These are phyloP conservation scores for Lagocephalus sceleratus DNA, from an alignment of 2,797 vertebrate species.

Conservation along the genomic window DNA sequence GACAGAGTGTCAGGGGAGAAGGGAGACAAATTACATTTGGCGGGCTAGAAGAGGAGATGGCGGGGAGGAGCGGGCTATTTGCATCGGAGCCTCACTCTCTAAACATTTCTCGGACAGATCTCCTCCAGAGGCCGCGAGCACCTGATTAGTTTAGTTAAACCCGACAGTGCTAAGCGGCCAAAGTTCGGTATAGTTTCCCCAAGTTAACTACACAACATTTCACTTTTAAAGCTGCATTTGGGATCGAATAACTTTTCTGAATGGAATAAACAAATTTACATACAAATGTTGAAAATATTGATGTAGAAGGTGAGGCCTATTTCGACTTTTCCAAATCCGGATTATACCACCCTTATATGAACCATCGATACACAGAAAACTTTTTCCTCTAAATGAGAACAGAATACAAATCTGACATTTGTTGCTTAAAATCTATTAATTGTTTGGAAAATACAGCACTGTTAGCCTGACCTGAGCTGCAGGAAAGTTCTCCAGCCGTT, in stretches of 20 bases:
- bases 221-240: too few species aligned
- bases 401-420: too few species aligned
- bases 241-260: too few species aligned
- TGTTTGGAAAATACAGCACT: neutral
- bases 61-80: slow-evolving; percentile 46
- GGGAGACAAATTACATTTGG: slow-evolving; percentile 24
- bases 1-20: slow-evolving; percentile 16
- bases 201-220: neutral
- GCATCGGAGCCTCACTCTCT: slow-evolving; percentile 55
- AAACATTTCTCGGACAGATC: slow-evolving; percentile 49
- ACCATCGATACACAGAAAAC: too few species aligned
- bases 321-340: too few species aligned
- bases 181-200: slow-evolving; percentile 34
- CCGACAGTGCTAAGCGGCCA: slow-evolving; percentile 55
- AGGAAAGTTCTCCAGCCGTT: slow-evolving; percentile 21
- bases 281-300: neutral
- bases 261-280: neutral
- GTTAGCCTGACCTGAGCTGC: too few species aligned
- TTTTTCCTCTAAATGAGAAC: too few species aligned
- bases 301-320: too few species aligned
- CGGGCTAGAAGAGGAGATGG: slow-evolving; percentile 30
- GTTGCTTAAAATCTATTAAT: too few species aligned
- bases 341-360: too few species aligned
- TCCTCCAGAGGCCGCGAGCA: slow-evolving; percentile 41
- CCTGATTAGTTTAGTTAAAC: slow-evolving; percentile 58